These are phyloP conservation scores for Umimayanthus chanpuru DNA, from an alignment of 92 coral and sea anemone species.

Conservation along the genomic window DNA sequence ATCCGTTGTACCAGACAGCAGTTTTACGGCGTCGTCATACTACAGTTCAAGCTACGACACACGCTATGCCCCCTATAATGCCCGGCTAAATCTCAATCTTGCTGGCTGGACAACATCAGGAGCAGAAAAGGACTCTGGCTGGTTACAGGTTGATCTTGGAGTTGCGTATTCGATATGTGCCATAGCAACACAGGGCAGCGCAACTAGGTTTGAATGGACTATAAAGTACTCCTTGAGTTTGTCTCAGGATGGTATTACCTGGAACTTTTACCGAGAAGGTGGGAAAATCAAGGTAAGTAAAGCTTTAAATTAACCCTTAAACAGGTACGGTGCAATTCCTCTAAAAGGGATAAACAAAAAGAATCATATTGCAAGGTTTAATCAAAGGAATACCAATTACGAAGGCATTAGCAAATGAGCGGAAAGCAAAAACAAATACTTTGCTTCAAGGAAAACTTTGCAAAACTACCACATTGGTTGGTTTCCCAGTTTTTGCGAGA, in stretches of 20 bases:
- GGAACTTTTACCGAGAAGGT: neutral
- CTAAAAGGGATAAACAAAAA: no score
- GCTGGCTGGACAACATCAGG: neutral
- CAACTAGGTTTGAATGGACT: neutral
- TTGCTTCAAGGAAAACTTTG: no score
- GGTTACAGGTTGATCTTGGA: conserved; percentile 16
- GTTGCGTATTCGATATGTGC: neutral
- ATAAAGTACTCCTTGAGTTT: neutral
- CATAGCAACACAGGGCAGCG: conserved; percentile 15
- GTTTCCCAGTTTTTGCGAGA: no score
- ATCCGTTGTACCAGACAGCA: conserved; percentile 4
- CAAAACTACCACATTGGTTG: no score
- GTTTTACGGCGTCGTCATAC: conserved; percentile 3
- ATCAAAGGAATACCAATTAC: no score
- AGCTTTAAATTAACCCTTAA: no score
- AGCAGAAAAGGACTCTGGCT: neutral
- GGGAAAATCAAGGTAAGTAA: neutral
- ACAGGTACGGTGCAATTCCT: no score
- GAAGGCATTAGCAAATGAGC: no score
- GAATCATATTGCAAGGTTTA: no score
- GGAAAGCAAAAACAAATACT: no score
- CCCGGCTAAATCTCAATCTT: neutral
- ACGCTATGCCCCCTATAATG: neutral
- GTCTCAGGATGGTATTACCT: neutral
- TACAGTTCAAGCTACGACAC: neutral